Conservation (phyloP, 1,140 invertebrate genomes). For the Drosophila kohkoa region DNA sequence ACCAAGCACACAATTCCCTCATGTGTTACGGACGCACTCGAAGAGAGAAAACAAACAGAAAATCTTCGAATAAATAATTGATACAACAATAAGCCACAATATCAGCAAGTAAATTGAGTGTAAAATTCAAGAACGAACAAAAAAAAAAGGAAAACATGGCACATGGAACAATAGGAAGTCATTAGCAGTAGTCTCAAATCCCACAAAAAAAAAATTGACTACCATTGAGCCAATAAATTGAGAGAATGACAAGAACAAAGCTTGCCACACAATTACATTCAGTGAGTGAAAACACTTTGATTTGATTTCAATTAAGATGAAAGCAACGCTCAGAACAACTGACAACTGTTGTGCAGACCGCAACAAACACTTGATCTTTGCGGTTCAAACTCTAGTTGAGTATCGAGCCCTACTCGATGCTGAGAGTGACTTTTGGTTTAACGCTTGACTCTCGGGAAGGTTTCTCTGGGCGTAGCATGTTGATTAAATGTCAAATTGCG, state of each 20-base stretch:
- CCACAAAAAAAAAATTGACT: slow-evolving; percentile 18
- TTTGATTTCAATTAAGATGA: slow-evolving; percentile 83
- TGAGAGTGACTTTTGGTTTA: slow-evolving; percentile 30
- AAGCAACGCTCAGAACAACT: slow-evolving; percentile 50
- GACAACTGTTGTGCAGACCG: slow-evolving; percentile 38
- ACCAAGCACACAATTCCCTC: slow-evolving; percentile 31
- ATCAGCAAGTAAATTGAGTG: slow-evolving; percentile 63
- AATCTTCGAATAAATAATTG: slow-evolving; percentile 71
- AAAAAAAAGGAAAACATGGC: slow-evolving; percentile 1
- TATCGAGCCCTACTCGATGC: slow-evolving; percentile 25
- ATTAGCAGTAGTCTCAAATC: slow-evolving; percentile 54
- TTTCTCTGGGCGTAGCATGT: slow-evolving; percentile 21
- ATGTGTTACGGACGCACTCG: not conserved
- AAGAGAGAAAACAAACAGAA: slow-evolving; percentile 33
- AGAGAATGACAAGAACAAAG: slow-evolving; percentile 37
- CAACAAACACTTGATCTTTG: slow-evolving; percentile 56
- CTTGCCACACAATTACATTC: slow-evolving; percentile 72
- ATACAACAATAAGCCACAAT: slow-evolving; percentile 66
- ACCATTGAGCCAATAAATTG: slow-evolving; percentile 34
- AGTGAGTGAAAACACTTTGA: slow-evolving; percentile 78
- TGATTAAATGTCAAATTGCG: slow-evolving; percentile 80
- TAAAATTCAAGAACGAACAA: slow-evolving; percentile 55
- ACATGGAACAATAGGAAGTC: slow-evolving; percentile 66
- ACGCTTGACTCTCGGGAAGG: not conserved
- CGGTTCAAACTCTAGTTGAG: not conserved